Percentiles rank a stretch among this genome's conserved stretches.
Evolutionary conservation across 2,888 invertebrate genomes (phyloP).

Genomic region (Tinea semifulvella): DNA sequence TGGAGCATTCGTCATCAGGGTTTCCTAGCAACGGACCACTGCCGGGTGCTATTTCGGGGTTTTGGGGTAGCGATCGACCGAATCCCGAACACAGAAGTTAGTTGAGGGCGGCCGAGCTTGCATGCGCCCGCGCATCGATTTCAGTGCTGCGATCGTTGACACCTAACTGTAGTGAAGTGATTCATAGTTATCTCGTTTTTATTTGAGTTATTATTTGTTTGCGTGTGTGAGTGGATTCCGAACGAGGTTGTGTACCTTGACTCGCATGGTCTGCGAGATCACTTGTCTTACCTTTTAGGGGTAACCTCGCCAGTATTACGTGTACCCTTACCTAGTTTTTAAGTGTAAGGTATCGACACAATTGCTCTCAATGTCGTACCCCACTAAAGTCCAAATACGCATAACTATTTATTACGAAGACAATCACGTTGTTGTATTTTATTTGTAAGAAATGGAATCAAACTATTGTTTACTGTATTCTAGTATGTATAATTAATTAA

Average conservation of each 20-base stretch:
- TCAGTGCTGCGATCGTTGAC: conserved; percentile 50
- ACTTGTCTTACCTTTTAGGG: conserved; percentile 56
- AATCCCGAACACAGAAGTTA: conserved; percentile 22
- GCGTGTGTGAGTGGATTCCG: conserved; percentile 24
- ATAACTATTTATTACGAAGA: conserved; percentile 75
- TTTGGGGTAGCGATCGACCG: conserved; percentile 3
- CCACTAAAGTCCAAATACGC: conserved; percentile 55
- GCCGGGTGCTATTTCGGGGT: conserved; percentile 62
- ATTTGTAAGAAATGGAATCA: conserved; percentile 68
- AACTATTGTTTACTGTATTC: too few relatives aligned
- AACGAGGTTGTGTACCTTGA: conserved; percentile 43
- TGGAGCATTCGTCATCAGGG: conserved; percentile 49
- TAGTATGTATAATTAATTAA: too few relatives aligned
- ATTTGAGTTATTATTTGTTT: conserved; percentile 3
- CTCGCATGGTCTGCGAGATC: conserved; percentile 46
- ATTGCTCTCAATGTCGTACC: conserved; percentile 71
- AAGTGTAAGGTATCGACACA: conserved; percentile 35
- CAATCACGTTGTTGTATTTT: conserved; percentile 68
- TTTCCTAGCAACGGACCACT: conserved; percentile 40
- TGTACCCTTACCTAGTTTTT: conserved; percentile 54
- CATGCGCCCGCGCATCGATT: conserved; percentile 35
- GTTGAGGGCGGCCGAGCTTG: conserved; percentile 44
- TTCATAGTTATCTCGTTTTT: conserved; percentile 29
- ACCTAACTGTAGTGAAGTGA: conserved; percentile 56
- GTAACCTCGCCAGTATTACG: conserved; percentile 48